Evolutionary conservation across 2,888 invertebrate genomes (phyloP).

Genomic region (Callinectes sapidus): DNA sequence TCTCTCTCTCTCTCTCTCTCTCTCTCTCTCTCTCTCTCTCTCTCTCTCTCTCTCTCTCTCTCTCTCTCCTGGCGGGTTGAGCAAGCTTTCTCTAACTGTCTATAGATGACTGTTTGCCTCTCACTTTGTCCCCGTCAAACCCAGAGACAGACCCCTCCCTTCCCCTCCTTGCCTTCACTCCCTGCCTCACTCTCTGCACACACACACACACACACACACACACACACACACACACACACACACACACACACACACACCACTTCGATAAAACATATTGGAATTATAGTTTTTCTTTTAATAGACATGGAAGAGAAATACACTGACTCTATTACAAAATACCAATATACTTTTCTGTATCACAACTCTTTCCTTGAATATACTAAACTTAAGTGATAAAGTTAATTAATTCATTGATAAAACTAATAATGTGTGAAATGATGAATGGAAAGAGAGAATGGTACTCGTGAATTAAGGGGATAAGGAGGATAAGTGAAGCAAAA

Average conservation of each 20-base stretch:
- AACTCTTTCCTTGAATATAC: background rate
- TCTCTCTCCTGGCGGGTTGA: conserved; percentile 32
- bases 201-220: conserved; percentile 11
- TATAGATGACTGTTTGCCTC: conserved; percentile 67
- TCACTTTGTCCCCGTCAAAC: conserved; percentile 62
- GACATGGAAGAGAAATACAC: too few relatives aligned
- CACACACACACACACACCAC: too few relatives aligned
- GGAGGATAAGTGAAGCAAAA: background rate
- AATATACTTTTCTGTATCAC: background rate
- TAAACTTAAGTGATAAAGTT: background rate
- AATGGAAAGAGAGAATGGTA: too few relatives aligned
- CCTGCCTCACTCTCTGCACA: background rate
- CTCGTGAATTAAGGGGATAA: background rate
- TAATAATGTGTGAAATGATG: background rate
- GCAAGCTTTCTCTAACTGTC: conserved; percentile 66
- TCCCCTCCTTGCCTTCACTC: background rate
- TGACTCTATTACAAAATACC: background rate
- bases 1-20: conserved; percentile 27
- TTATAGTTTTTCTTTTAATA: background rate
- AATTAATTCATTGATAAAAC: background rate
- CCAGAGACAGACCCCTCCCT: conserved; percentile 34
- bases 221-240: conserved; percentile 33
- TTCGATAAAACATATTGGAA: background rate
- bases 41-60: conserved; percentile 35
- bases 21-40: conserved; percentile 6